Conservation (phyloP, 2,888 invertebrate species). For the Diabrotica balteata region DNA sequence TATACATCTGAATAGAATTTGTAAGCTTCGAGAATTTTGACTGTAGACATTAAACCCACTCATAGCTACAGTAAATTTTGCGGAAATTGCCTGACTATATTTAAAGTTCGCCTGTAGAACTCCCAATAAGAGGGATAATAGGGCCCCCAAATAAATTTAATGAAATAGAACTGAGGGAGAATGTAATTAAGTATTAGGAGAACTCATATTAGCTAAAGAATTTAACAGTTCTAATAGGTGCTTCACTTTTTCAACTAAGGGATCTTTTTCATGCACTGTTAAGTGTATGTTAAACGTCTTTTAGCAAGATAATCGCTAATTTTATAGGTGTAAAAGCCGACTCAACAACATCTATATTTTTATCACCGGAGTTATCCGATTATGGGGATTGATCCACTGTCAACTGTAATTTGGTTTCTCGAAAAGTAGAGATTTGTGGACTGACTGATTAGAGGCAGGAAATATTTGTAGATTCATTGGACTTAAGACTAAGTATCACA, state of each 20-base stretch:
- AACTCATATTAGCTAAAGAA: constrained; percentile 50
- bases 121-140: constrained; percentile 62
- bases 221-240: constrained; percentile 69
- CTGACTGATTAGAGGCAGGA: constrained; percentile 66
- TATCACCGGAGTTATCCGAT: constrained; percentile 72
- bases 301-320: constrained; percentile 66
- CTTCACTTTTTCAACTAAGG: constrained; percentile 60
- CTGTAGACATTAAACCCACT: too few species aligned
- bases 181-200: constrained; percentile 65
- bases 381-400: constrained; percentile 66
- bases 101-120: too few species aligned
- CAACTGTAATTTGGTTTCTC: constrained; percentile 67
- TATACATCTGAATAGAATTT: too few species aligned
- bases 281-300: constrained; percentile 66
- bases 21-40: too few species aligned
- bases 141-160: constrained; percentile 78
- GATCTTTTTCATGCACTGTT: constrained; percentile 64
- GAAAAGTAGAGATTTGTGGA: constrained; percentile 61
- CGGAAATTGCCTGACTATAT: too few species aligned
- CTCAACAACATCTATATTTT: constrained; percentile 77
- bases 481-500: constrained; percentile 52
- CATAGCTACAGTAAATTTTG: too few species aligned
- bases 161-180: constrained; percentile 60
- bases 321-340: constrained; percentile 76
- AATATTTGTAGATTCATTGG: constrained; percentile 60